Percentiles rank a stretch among this genome's conserved stretches.
phyloP scores from a whole-genome alignment of 2,797 vertebrate species.

The Sebastes hopkinsi region DNA sequence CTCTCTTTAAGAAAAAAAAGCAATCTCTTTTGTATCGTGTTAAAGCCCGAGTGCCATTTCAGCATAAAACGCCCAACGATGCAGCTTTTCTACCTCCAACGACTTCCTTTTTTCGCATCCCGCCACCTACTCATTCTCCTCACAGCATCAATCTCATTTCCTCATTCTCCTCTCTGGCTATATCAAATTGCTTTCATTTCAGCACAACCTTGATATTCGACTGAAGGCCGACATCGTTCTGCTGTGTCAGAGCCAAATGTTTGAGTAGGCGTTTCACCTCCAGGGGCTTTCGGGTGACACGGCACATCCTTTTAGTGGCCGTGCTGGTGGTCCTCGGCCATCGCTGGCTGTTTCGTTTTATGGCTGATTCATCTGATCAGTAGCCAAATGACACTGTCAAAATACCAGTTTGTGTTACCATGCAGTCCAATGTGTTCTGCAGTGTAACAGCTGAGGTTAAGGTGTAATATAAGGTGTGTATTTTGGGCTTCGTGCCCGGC shows the following conservation, averaged over 20 bases:
- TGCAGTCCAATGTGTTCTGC: neutral
- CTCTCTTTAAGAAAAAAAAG: slow-evolving; percentile 29
- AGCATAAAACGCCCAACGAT: slow-evolving; percentile 36
- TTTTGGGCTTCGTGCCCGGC: neutral
- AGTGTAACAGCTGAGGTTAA: neutral
- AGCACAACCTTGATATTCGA: slow-evolving; percentile 62
- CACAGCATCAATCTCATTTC: slow-evolving; percentile 63
- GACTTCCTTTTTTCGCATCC: slow-evolving; percentile 35
- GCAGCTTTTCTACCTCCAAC: slow-evolving; percentile 35
- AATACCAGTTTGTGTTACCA: neutral
- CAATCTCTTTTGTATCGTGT: slow-evolving; percentile 4
- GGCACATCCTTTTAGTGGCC: slow-evolving; percentile 33
- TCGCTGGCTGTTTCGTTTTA: neutral
- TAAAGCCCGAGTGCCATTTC: slow-evolving; percentile 35
- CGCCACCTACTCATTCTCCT: slow-evolving; percentile 40
- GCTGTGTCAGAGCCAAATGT: slow-evolving; percentile 64
- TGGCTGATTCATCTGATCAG: slow-evolving; percentile 14
- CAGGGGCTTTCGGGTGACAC: slow-evolving; percentile 41
- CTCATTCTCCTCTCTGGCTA: slow-evolving; percentile 47
- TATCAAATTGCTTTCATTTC: slow-evolving; percentile 71
- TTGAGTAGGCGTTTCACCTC: slow-evolving; percentile 52
- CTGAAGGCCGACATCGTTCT: slow-evolving; percentile 58
- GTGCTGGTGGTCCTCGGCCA: slow-evolving; percentile 11
- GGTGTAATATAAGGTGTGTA: neutral
- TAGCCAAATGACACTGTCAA: slow-evolving; percentile 5